Percentiles rank a stretch among this genome's conserved stretches.
phyloP scores from a whole-genome alignment of 1,140 invertebrate genomes.

The Zaprionus nigranus region DNA sequence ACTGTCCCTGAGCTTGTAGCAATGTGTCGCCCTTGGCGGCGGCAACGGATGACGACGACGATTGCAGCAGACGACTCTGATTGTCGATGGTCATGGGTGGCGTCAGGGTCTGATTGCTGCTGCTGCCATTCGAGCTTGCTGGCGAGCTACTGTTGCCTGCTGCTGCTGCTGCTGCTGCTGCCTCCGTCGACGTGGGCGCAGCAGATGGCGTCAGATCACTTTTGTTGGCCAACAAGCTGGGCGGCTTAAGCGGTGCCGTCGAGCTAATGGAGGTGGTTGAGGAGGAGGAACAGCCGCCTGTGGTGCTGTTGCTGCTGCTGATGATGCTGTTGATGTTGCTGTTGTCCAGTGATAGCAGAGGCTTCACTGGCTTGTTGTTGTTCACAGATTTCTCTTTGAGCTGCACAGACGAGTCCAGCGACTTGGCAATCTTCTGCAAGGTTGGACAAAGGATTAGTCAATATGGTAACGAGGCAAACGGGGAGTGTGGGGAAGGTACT shows the following conservation, averaged over 20 bases:
- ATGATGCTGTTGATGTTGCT: constrained; percentile 23
- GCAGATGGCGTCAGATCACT: constrained; percentile 68
- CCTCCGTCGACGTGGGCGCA: constrained; percentile 11
- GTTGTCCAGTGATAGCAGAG: constrained; percentile 76
- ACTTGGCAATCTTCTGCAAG: constrained; percentile 82
- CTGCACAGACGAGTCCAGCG: constrained; percentile 65
- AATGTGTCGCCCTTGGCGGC: constrained; percentile 52
- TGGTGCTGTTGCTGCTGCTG: neutral
- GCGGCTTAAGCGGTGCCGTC: constrained; percentile 42
- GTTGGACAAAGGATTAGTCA: constrained; percentile 34
- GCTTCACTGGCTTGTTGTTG: constrained; percentile 82
- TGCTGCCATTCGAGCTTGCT: constrained; percentile 81
- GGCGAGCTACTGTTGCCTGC: constrained; percentile 59
- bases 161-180: neutral
- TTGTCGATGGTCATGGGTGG: constrained; percentile 82
- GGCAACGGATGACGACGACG: neutral
- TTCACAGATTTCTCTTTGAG: constrained; percentile 79
- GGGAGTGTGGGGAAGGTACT: neutral
- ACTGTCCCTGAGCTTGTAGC: constrained; percentile 20
- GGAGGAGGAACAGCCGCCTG: neutral
- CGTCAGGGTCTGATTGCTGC: constrained; percentile 77
- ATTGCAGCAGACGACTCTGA: constrained; percentile 45
- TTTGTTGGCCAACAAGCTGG: constrained; percentile 55
- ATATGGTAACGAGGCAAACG: neutral
- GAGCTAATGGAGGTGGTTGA: neutral